A percentile compares a stretch with the other conserved stretches of the same genome.
These are phyloP conservation scores for Zygaena filipendulae DNA, from an alignment of 2,888 invertebrate species.

Conservation along the genomic window DNA sequence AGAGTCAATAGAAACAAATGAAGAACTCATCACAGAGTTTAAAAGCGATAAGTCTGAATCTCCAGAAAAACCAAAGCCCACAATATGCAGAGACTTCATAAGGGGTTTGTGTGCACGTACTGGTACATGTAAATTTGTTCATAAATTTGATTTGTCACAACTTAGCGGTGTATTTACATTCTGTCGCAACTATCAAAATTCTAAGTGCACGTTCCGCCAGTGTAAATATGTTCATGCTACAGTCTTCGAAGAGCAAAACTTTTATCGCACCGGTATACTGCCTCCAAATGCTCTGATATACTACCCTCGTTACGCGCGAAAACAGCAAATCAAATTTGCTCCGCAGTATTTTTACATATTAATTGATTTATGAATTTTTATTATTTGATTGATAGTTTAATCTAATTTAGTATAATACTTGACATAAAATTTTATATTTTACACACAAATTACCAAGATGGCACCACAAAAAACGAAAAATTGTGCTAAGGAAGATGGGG, in stretches of 20 bases:
- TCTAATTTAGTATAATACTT: too few species aligned
- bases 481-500: too few species aligned
- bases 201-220: slow-evolving; percentile 27
- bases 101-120: slow-evolving; percentile 34
- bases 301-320: too few species aligned
- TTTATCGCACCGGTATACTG: slow-evolving; percentile 33
- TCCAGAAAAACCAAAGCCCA: slow-evolving; percentile 7
- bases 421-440: too few species aligned
- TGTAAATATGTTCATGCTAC: slow-evolving; percentile 45
- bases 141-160: slow-evolving; percentile 33
- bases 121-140: slow-evolving; percentile 30
- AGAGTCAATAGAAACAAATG: background rate
- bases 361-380: too few species aligned
- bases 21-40: slow-evolving; percentile 3
- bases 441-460: too few species aligned
- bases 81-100: slow-evolving; percentile 40
- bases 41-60: slow-evolving; percentile 1
- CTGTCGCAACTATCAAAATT: slow-evolving; percentile 41
- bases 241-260: slow-evolving; percentile 41
- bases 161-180: slow-evolving; percentile 37
- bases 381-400: too few species aligned
- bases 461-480: too few species aligned
- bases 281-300: slow-evolving; percentile 33
- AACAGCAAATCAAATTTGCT: too few species aligned
- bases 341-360: too few species aligned